phyloP scores from a whole-genome alignment of 1,140 invertebrate species.

The Pteromalus puparum region DNA sequence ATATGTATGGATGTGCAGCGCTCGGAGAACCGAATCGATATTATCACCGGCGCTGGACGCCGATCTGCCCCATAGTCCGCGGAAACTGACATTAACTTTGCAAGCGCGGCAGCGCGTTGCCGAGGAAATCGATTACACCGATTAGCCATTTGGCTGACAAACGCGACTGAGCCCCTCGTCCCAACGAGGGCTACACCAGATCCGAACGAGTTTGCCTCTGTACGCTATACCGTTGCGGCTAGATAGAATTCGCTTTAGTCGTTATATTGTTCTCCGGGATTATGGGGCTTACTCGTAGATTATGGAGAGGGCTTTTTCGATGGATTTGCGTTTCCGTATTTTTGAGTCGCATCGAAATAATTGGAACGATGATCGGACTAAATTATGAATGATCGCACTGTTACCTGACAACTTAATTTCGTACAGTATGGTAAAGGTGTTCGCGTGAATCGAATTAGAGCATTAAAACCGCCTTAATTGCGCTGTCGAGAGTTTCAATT shows the following conservation, averaged over 20 bases:
- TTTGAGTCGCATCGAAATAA: too few relatives aligned
- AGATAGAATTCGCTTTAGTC: neutral
- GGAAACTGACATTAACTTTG: conserved; percentile 59
- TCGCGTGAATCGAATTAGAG: too few relatives aligned
- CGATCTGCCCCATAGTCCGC: neutral
- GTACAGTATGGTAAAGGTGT: too few relatives aligned
- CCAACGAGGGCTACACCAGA: neutral
- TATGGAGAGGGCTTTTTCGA: too few relatives aligned
- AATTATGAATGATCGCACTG: too few relatives aligned
- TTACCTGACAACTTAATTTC: too few relatives aligned
- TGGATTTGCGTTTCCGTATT: too few relatives aligned
- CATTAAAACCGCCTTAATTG: too few relatives aligned
- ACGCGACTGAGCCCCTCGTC: neutral
- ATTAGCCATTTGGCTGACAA: conserved; percentile 41
- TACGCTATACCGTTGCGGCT: neutral
- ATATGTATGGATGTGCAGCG: neutral
- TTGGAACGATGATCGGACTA: too few relatives aligned
- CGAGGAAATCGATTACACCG: conserved; percentile 60
- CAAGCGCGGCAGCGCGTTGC: conserved; percentile 50
- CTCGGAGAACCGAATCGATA: conserved; percentile 49
- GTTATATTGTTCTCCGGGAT: neutral
- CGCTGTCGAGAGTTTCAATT: conserved; percentile 19
- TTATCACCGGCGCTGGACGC: too few relatives aligned
- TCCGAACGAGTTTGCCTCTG: neutral
- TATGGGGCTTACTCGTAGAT: too few relatives aligned